Evolutionary conservation across 2,888 invertebrate species (phyloP).

Genomic region (Leptopilina syphax): DNA sequence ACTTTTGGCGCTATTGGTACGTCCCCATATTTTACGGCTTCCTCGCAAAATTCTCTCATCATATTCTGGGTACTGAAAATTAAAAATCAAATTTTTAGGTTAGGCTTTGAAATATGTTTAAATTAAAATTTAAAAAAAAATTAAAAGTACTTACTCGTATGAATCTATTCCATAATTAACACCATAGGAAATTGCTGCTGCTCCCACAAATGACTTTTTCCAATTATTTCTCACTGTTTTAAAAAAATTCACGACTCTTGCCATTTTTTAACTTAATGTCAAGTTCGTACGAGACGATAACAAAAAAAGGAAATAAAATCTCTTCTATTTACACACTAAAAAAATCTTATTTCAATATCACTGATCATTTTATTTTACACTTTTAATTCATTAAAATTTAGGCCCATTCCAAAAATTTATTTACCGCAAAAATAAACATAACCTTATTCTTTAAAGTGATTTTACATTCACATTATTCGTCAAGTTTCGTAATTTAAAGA

Average conservation of each 20-base stretch:
- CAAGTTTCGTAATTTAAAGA: too few relatives aligned
- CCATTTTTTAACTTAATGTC: slow-evolving; percentile 47
- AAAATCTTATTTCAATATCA: too few relatives aligned
- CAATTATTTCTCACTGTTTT: slow-evolving; percentile 88
- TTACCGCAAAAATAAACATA: too few relatives aligned
- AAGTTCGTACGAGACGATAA: not conserved
- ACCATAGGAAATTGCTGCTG: slow-evolving; percentile 84
- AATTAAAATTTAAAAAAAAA: slow-evolving; percentile 38
- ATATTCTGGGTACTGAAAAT: slow-evolving; percentile 83
- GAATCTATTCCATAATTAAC: slow-evolving; percentile 83
- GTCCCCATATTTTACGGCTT: slow-evolving; percentile 86
- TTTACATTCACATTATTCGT: too few relatives aligned
- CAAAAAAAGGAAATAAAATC: too few relatives aligned
- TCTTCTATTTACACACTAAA: too few relatives aligned
- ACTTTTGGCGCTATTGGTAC: slow-evolving; percentile 79
- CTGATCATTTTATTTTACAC: too few relatives aligned
- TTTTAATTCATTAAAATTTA: too few relatives aligned
- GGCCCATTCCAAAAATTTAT: too few relatives aligned
- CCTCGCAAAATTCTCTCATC: slow-evolving; percentile 88
- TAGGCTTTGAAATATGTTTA: not conserved
- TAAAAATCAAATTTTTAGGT: not conserved
- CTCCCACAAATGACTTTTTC: slow-evolving; percentile 90
- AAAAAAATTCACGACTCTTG: slow-evolving; percentile 79
- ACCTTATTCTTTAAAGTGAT: too few relatives aligned
- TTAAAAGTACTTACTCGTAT: slow-evolving; percentile 83